phyloP scores from a whole-genome alignment of 2,113 vertebrate genomes.

The Galemys pyrenaicus region DNA sequence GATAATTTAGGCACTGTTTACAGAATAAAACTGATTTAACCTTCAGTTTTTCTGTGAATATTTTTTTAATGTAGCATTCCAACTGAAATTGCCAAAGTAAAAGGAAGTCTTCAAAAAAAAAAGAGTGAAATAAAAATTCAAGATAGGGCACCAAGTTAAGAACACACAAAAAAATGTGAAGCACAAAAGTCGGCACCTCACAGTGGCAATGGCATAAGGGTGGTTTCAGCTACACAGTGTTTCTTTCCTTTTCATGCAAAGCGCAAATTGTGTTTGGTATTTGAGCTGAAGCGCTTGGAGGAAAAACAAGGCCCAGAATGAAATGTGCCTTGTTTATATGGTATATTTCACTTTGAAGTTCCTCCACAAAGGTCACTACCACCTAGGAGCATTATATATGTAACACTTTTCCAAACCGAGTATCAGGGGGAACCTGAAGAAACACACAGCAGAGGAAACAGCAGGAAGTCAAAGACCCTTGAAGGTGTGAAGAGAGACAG shows the following conservation, averaged over 20 bases:
- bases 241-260: neutral
- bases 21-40: constrained; percentile 65
- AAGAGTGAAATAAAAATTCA: constrained; percentile 65
- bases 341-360: neutral
- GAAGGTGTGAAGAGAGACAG: neutral
- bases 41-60: constrained; percentile 61
- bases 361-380: neutral
- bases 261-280: neutral
- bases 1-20: constrained; percentile 60
- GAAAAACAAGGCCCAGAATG: neutral
- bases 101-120: constrained; percentile 49
- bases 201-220: neutral
- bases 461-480: neutral
- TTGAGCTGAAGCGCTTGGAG: neutral
- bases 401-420: neutral
- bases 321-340: neutral
- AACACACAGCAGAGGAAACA: neutral
- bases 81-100: constrained; percentile 36
- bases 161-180: constrained; percentile 51
- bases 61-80: constrained; percentile 55
- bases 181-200: constrained; percentile 31
- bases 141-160: constrained; percentile 57
- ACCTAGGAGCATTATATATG: neutral
- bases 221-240: neutral
- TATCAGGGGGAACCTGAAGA: neutral